These are phyloP conservation scores for Drosophila koepferae DNA, from an alignment of 2,888 invertebrate species.

Conservation along the genomic window DNA sequence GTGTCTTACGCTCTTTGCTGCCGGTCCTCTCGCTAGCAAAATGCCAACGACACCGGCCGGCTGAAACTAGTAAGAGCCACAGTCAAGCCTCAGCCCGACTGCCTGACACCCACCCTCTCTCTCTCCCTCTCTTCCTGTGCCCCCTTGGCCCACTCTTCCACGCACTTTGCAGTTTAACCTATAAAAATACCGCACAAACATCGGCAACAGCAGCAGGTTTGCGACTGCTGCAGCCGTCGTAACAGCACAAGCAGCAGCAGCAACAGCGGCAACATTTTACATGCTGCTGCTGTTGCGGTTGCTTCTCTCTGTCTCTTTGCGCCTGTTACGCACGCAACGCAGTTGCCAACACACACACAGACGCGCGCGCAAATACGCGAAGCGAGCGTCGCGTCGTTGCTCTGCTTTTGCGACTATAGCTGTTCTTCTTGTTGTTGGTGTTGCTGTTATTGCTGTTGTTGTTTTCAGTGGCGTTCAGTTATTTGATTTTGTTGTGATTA, in stretches of 20 bases:
- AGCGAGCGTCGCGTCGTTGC: slow-evolving; percentile 9
- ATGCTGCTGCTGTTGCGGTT: slow-evolving; percentile 33
- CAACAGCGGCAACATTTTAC: slow-evolving; percentile 22
- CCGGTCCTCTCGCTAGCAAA: slow-evolving; percentile 20
- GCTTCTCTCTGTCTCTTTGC: slow-evolving; percentile 59
- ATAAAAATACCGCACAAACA: slow-evolving; percentile 75
- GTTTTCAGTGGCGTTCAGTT: slow-evolving; percentile 63
- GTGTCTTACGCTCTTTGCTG: not conserved
- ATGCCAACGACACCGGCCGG: slow-evolving; percentile 77
- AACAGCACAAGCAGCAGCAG: slow-evolving; percentile 26
- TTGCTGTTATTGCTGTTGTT: slow-evolving; percentile 18
- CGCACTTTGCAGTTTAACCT: slow-evolving; percentile 78
- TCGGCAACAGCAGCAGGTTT: slow-evolving; percentile 40
- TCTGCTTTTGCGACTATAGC: slow-evolving; percentile 38
- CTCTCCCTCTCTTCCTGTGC: not conserved
- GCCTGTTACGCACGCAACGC: slow-evolving; percentile 73
- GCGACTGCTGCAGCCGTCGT: slow-evolving; percentile 45
- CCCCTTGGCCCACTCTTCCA: slow-evolving; percentile 22
- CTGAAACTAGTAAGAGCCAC: slow-evolving; percentile 73
- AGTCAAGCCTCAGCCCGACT: slow-evolving; percentile 13
- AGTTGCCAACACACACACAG: slow-evolving; percentile 75
- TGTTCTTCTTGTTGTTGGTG: slow-evolving; percentile 16
- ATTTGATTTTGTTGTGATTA: slow-evolving; percentile 79
- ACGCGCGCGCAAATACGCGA: slow-evolving; percentile 30
- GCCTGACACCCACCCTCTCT: not conserved